phyloP scores from a whole-genome alignment of 2,113 vertebrate species.

The Pardalotus punctatus region DNA sequence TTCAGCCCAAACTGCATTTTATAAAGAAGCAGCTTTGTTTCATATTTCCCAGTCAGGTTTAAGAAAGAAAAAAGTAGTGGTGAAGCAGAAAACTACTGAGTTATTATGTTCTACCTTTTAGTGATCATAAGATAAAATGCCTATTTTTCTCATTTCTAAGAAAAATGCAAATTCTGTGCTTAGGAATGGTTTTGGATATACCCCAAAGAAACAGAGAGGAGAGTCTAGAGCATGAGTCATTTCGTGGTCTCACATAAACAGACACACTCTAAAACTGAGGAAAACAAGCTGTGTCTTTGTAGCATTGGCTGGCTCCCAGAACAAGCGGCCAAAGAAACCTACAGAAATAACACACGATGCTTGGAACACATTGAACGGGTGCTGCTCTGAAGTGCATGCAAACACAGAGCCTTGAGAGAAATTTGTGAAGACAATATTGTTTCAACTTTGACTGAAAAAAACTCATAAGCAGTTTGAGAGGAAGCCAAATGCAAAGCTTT shows the following conservation, averaged over 20 bases:
- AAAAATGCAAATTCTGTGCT: neutral
- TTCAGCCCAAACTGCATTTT: neutral
- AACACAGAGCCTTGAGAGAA: neutral
- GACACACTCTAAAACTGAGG: neutral
- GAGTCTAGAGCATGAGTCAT: neutral
- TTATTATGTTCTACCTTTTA: neutral
- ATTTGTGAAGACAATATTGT: neutral
- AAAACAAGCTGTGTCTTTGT: neutral
- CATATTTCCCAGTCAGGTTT: neutral
- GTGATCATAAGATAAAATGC: neutral
- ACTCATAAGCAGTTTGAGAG: neutral
- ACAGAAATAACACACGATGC: neutral
- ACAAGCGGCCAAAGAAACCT: neutral
- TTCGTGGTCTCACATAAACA: neutral
- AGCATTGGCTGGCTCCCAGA: neutral
- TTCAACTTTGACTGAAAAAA: neutral
- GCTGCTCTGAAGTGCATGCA: neutral
- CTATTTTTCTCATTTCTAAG: neutral
- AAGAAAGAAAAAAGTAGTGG: neutral
- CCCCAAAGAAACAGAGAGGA: neutral
- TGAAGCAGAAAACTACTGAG: neutral
- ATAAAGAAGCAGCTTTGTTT: neutral
- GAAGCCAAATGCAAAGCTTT: neutral
- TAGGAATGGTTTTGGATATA: neutral
- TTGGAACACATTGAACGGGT: neutral